Percentiles rank a stretch among this genome's conserved stretches.
These are phyloP conservation scores for Danionella cerebrum DNA, from an alignment of 2,113 vertebrate species.

Conservation along the genomic window DNA sequence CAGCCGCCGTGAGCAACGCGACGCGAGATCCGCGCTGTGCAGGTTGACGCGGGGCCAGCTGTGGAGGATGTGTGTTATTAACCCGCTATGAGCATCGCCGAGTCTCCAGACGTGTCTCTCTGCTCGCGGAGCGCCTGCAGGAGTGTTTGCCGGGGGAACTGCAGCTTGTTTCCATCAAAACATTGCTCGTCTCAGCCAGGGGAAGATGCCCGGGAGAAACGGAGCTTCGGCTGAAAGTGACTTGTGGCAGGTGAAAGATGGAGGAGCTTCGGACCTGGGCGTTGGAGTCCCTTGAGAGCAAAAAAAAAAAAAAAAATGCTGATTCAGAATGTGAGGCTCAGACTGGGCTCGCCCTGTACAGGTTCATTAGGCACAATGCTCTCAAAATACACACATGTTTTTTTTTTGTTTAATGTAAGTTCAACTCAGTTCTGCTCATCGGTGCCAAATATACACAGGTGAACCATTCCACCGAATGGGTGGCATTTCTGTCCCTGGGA, in stretches of 20 bases:
- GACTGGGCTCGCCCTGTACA: not conserved
- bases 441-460: no score
- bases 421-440: no score
- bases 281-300: not conserved
- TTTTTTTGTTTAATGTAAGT: no score
- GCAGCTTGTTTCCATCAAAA: conserved; percentile 20
- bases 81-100: conserved; percentile 17
- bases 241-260: not conserved
- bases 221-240: no score
- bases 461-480: no score
- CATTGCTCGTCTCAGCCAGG: conserved; percentile 6
- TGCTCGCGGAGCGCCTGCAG: conserved; percentile 15
- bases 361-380: not conserved
- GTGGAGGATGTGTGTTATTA: conserved; percentile 4
- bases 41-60: conserved; percentile 21
- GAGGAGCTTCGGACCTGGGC: not conserved
- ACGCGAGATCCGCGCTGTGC: not conserved
- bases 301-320: no score
- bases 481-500: no score
- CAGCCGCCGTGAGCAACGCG: not conserved
- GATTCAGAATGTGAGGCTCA: not conserved
- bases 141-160: conserved; percentile 26
- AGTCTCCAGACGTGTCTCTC: conserved; percentile 9
- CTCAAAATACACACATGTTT: not conserved
- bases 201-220: no score